Conservation (phyloP, 37 sponge, comb jelly and placozoan species). For the Eunapius fragilis region DNA sequence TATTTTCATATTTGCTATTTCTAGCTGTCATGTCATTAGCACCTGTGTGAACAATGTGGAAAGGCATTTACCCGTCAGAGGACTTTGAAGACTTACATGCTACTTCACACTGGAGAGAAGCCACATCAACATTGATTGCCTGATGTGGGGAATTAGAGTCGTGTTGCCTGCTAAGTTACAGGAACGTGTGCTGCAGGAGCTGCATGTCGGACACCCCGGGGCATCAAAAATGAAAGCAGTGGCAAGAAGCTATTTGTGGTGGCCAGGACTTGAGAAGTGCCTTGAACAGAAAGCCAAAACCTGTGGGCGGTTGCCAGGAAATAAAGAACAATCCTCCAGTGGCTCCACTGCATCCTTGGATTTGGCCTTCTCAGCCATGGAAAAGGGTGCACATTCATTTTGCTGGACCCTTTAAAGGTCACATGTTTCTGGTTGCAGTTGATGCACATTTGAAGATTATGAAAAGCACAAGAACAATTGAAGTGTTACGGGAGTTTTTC, state of each 20-base stretch:
- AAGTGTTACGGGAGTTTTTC: constrained; percentile 37
- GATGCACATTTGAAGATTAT: constrained; percentile 47
- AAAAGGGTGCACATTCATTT: constrained; percentile 23
- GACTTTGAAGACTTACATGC: too few relatives aligned
- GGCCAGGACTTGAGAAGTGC: constrained; percentile 40
- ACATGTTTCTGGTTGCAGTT: constrained; percentile 11
- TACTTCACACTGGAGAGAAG: too few relatives aligned
- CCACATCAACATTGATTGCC: constrained; percentile 15
- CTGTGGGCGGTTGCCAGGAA: constrained; percentile 4
- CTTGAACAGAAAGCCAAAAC: constrained; percentile 26
- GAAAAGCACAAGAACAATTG: constrained; percentile 28
- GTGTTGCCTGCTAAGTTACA: constrained; percentile 22
- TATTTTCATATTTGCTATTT: too few relatives aligned
- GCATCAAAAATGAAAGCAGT: constrained; percentile 37
- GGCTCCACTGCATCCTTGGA: constrained; percentile 23
- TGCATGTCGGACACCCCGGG: constrained; percentile 52
- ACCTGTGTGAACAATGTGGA: too few relatives aligned
- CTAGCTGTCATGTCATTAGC: too few relatives aligned
- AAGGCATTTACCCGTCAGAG: too few relatives aligned
- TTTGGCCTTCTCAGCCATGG: constrained; percentile 17
- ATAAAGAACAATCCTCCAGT: not conserved
- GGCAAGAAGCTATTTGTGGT: constrained; percentile 47
- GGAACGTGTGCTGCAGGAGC: constrained; percentile 4
- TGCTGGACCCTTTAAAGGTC: constrained; percentile 29
- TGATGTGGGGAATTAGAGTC: constrained; percentile 56